Evolutionary conservation across 2,888 invertebrate species (phyloP), one percentile per base, ranked within the genome.

Genomic region (Chrysopilus asiliformis): DNA sequence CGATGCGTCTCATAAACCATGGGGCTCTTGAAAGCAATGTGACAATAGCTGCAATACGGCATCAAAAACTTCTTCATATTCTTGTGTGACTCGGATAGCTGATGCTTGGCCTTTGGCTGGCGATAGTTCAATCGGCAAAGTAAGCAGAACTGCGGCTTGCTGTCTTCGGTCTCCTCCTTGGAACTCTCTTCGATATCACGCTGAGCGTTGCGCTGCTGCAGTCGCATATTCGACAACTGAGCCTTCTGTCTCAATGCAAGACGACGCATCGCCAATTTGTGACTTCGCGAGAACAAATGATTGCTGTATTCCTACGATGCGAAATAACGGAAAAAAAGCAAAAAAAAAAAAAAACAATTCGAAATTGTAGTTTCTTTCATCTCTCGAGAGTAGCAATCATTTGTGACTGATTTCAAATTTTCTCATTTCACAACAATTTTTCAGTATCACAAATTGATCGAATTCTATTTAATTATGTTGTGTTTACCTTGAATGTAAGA

Each of bases 1-100:
- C 83, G 74, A 60, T 87, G 87, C 43, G 78, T 79, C 55, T 87
- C 85, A 57, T 79, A 86, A 12, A 80, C 68, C 82, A 86, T 85
- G 10, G 86, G 83, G 45, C 83, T 82, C 49, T 81, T 78, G 64
- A 84, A 85, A 25, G 77, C 72, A 48, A 80, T 64, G 40, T 77
- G 75, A 57, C 86, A 87, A 32, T 78, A 70, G 50, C 77, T 76
- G 53, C 86, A 86, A 59, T 74, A 78, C 2, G 86, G 86, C 72
- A 81, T 77, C 43, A 87, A 66, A 63, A 86, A 85, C 53, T 81
- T 77, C 60, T 82, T 83, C 74, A 86, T 84, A 52, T 79, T 79
- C 60, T 81, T 76, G 55, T 87, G 86, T 20, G 81, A 73, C 49
- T 82, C 79, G 17, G 84, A 82, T 38, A 74, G 66, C 53, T 81